A percentile compares a stretch with the other conserved stretches of the same genome.
These are phyloP conservation scores for Axea sp. DNA, from an alignment of 2,888 invertebrate genomes.

Conservation along the genomic window DNA sequence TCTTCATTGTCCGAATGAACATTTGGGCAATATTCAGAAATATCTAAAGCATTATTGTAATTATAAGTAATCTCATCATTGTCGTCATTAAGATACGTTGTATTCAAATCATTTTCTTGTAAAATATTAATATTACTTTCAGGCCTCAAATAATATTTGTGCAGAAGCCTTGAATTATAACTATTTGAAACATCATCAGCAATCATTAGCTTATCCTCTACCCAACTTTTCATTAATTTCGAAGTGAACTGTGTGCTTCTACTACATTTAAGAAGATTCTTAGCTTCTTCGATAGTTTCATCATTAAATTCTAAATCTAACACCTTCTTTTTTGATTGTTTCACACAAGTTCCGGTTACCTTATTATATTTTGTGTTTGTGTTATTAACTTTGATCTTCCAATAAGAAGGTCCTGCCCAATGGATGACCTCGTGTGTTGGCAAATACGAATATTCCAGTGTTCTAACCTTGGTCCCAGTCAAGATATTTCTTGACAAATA, in stretches of 20 bases:
- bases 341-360: constrained; percentile 17
- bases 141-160: constrained; percentile 61
- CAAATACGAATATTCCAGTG: constrained; percentile 71
- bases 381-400: constrained; percentile 83
- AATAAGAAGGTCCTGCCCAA: constrained; percentile 92
- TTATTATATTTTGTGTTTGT: constrained; percentile 28
- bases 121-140: constrained; percentile 1
- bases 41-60: constrained; percentile 81
- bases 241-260: constrained; percentile 28
- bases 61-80: constrained; percentile 79
- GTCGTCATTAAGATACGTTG: constrained; percentile 69
- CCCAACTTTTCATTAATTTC: constrained; percentile 68
- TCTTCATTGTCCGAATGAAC: constrained; percentile 64
- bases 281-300: constrained; percentile 20
- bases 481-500: constrained; percentile 64
- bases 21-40: constrained; percentile 80
- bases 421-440: constrained; percentile 65
- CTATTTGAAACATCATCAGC: constrained; percentile 63
- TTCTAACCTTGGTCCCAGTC: constrained; percentile 21
- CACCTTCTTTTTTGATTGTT: constrained; percentile 62
- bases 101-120: constrained; percentile 21
- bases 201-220: constrained; percentile 65
- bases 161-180: constrained; percentile 54
- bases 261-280: constrained; percentile 4
- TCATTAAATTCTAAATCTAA: constrained; percentile 51